Percentiles rank a stretch among this genome's conserved stretches.
Conservation (phyloP, 2,888 invertebrate genomes). For the Epinotia ramella region DNA sequence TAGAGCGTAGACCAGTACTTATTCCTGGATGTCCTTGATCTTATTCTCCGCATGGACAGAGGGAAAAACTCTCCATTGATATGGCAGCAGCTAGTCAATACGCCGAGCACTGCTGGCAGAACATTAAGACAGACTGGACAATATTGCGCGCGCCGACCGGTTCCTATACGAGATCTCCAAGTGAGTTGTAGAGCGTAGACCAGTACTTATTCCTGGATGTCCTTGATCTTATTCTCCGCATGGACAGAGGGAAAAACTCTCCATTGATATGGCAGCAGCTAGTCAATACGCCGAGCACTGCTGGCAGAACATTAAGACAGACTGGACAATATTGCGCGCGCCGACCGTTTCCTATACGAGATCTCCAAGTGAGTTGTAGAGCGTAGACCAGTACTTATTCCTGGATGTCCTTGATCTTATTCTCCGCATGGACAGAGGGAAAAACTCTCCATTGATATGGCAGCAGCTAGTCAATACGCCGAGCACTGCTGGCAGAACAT, state of each 20-base stretch:
- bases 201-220: too few species aligned
- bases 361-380: constrained; percentile 93
- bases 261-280: constrained; percentile 99
- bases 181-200: neutral
- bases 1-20: neutral
- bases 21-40: too few species aligned
- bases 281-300: constrained; percentile 97
- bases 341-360: constrained; percentile 98
- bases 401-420: neutral
- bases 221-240: too few species aligned
- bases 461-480: constrained; percentile 98
- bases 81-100: constrained; percentile 98
- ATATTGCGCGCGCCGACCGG: constrained; percentile 96
- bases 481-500: constrained; percentile 96
- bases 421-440: too few species aligned
- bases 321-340: constrained; percentile 95
- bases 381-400: neutral
- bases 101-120: constrained; percentile 97
- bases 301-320: constrained; percentile 97
- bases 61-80: constrained; percentile 92
- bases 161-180: constrained; percentile 97
- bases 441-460: constrained; percentile 96
- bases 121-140: constrained; percentile 96
- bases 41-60: too few species aligned
- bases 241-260: constrained; percentile 72